phyloP scores from a whole-genome alignment of 2,113 vertebrate species.

The Setophaga coronata region DNA sequence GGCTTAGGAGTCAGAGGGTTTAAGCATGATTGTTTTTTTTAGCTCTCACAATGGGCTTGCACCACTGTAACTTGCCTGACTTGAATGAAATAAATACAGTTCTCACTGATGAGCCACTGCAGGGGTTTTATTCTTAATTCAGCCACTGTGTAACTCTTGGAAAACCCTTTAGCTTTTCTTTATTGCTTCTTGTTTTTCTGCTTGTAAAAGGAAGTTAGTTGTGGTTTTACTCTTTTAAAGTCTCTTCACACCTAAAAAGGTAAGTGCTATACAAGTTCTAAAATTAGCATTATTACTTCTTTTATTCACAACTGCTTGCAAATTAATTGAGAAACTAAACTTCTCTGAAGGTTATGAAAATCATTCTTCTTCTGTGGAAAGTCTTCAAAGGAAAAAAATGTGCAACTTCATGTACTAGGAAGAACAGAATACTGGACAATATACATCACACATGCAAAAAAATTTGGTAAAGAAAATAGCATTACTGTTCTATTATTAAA shows the following conservation, averaged over 20 bases:
- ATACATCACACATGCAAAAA: background rate
- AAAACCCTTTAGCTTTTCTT: conserved; percentile 1
- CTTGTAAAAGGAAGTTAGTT: background rate
- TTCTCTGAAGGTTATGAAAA: background rate
- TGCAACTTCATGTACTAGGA: background rate
- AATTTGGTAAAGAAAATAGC: background rate
- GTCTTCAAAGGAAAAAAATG: background rate
- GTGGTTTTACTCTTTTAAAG: background rate
- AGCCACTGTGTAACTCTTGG: background rate
- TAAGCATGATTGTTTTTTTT: conserved; percentile 10
- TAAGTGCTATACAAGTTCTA: background rate
- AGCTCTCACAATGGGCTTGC: background rate
- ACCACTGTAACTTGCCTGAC: conserved; percentile 19
- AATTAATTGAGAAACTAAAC: background rate
- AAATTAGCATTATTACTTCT: background rate
- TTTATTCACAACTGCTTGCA: background rate
- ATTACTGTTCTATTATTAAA: background rate
- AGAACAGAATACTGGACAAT: background rate
- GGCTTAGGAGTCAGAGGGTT: background rate
- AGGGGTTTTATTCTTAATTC: conserved; percentile 4
- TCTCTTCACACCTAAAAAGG: background rate
- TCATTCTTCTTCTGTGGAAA: background rate
- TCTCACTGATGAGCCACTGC: background rate
- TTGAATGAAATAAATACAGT: conserved; percentile 29
- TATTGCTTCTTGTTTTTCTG: background rate